These are phyloP conservation scores for Dorcus hopei DNA, from an alignment of 2,888 invertebrate species.

Conservation along the genomic window DNA sequence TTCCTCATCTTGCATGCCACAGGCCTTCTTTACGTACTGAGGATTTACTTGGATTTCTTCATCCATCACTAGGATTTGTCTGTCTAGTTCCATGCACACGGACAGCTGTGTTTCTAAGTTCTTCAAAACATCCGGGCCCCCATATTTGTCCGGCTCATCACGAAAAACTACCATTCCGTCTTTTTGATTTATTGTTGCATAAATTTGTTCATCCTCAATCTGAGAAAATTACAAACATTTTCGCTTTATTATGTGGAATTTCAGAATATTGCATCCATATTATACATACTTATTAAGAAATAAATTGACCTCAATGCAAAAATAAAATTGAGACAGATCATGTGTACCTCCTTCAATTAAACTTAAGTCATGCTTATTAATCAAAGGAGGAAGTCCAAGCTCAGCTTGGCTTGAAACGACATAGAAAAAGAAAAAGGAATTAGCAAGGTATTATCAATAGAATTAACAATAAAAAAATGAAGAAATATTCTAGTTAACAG, in stretches of 20 bases:
- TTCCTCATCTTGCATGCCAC: constrained; percentile 48
- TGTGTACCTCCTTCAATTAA: too few relatives aligned
- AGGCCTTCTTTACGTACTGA: constrained; percentile 55
- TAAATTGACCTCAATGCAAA: too few relatives aligned
- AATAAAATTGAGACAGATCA: too few relatives aligned
- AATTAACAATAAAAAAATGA: too few relatives aligned
- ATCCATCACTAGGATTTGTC: constrained; percentile 88
- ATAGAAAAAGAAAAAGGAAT: too few relatives aligned
- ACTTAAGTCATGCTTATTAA: too few relatives aligned
- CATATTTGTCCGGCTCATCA: constrained; percentile 93
- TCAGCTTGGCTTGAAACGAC: too few relatives aligned
- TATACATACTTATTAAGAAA: too few relatives aligned
- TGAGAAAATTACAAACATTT: constrained; percentile 41
- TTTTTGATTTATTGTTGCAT: constrained; percentile 94
- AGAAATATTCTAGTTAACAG: too few relatives aligned
- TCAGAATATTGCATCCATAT: not conserved
- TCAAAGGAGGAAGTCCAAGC: too few relatives aligned
- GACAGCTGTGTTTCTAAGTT: constrained; percentile 83
- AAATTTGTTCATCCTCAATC: constrained; percentile 97
- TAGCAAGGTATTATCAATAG: too few relatives aligned
- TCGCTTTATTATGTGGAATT: not conserved
- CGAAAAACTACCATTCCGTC: constrained; percentile 98
- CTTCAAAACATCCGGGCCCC: constrained; percentile 83
- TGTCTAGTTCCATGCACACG: constrained; percentile 82
- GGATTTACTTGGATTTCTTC: constrained; percentile 92